Percentiles rank a stretch among this genome's conserved stretches.
These are phyloP conservation scores for Junco hyemalis DNA, from an alignment of 2,113 vertebrate species.

Conservation along the genomic window DNA sequence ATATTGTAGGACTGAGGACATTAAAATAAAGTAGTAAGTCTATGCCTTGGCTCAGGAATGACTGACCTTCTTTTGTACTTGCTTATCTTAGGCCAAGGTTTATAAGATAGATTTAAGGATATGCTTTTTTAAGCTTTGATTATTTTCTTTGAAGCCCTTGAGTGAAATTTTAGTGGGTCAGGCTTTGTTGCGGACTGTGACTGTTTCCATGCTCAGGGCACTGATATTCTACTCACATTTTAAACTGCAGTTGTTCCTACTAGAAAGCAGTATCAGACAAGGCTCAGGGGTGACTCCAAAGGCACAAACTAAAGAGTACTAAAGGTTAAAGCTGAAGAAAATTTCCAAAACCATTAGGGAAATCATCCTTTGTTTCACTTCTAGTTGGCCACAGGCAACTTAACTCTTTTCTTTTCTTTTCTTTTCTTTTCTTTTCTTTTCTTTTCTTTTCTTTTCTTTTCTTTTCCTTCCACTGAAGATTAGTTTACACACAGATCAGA, in stretches of 20 bases:
- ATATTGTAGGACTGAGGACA: not conserved
- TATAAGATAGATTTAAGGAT: not conserved
- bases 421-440: too few relatives aligned
- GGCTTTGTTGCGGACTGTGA: not conserved
- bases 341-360: not conserved
- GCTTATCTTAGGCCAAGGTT: not conserved
- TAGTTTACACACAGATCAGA: too few relatives aligned
- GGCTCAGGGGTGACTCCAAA: not conserved
- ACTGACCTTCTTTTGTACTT: not conserved
- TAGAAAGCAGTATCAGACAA: not conserved
- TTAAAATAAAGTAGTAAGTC: not conserved
- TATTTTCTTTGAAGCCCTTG: not conserved
- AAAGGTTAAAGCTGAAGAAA: not conserved
- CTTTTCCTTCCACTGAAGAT: too few relatives aligned
- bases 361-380: not conserved
- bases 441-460: too few relatives aligned
- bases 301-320: not conserved
- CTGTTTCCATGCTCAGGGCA: not conserved
- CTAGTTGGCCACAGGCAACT: not conserved
- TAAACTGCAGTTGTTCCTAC: not conserved
- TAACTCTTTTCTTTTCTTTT: too few relatives aligned
- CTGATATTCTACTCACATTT: not conserved
- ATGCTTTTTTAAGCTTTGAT: not conserved
- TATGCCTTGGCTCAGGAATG: not conserved
- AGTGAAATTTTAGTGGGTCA: not conserved